These are phyloP conservation scores for Berghia stephanieae DNA, from an alignment of 1,140 invertebrate species.

Conservation along the genomic window DNA sequence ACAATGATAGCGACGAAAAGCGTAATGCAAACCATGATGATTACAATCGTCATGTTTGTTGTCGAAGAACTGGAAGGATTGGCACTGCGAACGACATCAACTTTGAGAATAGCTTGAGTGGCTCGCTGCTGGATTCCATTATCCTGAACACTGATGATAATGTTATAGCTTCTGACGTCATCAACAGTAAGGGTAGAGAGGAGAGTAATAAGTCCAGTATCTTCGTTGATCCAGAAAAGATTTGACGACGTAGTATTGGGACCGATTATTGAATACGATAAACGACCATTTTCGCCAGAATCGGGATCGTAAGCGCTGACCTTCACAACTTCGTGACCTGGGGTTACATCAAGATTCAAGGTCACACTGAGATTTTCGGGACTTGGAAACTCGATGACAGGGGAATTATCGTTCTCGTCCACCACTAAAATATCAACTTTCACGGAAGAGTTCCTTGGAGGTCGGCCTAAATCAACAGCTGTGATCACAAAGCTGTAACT, in stretches of 20 bases:
- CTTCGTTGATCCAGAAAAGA: constrained; percentile 85
- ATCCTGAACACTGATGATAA: constrained; percentile 46
- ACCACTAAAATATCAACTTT: constrained; percentile 79
- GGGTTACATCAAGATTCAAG: constrained; percentile 33
- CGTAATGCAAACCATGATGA: constrained; percentile 53
- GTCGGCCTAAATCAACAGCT: constrained; percentile 76
- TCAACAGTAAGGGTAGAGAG: constrained; percentile 23
- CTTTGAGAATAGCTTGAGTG: constrained; percentile 35
- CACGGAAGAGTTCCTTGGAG: constrained; percentile 73
- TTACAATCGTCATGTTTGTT: constrained; percentile 49
- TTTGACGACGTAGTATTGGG: constrained; percentile 66
- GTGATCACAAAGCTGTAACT: constrained; percentile 89
- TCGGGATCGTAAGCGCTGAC: constrained; percentile 45
- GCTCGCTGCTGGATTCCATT: constrained; percentile 40
- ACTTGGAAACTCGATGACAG: constrained; percentile 45
- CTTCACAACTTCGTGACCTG: constrained; percentile 39
- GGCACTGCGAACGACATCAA: constrained; percentile 28
- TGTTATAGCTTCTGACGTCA: constrained; percentile 38
- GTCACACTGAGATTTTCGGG: constrained; percentile 42
- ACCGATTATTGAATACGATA: constrained; percentile 41
- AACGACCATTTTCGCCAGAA: constrained; percentile 40
- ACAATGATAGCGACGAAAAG: constrained; percentile 53
- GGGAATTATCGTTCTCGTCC: constrained; percentile 74
- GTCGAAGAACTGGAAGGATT: background rate
- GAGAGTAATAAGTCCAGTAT: constrained; percentile 85